Percentiles rank a stretch among this genome's conserved stretches.
Conservation (phyloP, 2,888 invertebrate species). For the Tetheella fluctuosa region DNA sequence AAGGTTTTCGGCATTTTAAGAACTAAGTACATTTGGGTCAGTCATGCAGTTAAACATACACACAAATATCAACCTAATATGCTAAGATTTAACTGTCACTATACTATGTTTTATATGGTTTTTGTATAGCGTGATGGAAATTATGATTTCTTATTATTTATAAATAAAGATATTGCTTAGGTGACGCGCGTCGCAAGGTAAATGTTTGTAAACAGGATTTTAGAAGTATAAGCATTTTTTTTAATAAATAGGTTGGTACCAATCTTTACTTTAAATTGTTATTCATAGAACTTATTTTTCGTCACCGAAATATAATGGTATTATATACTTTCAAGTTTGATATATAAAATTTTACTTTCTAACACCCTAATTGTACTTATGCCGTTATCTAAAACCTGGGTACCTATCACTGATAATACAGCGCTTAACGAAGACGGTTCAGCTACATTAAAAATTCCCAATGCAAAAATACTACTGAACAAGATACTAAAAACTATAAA, state of each 20-base stretch:
- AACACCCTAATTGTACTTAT: too few species aligned
- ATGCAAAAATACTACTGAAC: too few species aligned
- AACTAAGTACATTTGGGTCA: conserved; percentile 19
- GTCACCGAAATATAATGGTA: too few species aligned
- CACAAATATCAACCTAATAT: conserved; percentile 20
- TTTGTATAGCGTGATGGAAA: neutral
- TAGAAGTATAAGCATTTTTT: neutral
- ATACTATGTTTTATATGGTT: neutral
- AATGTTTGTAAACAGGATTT: neutral
- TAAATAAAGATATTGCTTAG: neutral
- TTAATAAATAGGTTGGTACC: neutral
- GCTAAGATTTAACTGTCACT: conserved; percentile 6
- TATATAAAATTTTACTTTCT: too few species aligned
- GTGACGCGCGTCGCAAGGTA: neutral
- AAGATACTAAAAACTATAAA: too few species aligned
- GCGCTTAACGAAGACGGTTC: too few species aligned
- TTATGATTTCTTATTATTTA: neutral
- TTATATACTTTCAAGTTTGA: too few species aligned
- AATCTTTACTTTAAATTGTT: too few species aligned
- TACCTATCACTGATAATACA: too few species aligned
- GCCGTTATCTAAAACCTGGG: too few species aligned
- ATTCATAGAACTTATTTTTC: too few species aligned
- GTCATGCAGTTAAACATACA: conserved; percentile 18
- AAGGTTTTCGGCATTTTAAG: conserved; percentile 16
- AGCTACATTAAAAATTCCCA: too few species aligned